Percentiles rank a stretch among this genome's conserved stretches.
These are phyloP conservation scores for Amazona guildingii DNA, from an alignment of 2,113 vertebrate genomes.

Conservation along the genomic window DNA sequence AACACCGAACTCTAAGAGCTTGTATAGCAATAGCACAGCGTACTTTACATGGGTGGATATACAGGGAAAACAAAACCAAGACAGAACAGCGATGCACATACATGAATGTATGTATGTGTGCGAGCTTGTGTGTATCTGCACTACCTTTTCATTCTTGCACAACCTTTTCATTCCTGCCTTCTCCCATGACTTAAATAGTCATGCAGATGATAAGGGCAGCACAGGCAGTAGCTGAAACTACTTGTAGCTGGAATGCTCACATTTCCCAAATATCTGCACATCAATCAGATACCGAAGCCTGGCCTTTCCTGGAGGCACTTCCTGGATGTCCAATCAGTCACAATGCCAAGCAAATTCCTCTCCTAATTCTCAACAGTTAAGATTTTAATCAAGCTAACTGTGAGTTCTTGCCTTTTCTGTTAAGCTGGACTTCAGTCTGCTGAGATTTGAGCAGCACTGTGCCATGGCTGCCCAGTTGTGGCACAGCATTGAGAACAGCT, in stretches of 20 bases:
- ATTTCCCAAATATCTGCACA: neutral
- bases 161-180: neutral
- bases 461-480: neutral
- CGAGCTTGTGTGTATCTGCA: neutral
- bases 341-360: neutral
- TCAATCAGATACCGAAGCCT: neutral
- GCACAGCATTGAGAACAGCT: neutral
- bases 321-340: neutral
- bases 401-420: neutral
- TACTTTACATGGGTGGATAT: neutral
- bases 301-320: neutral
- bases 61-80: neutral
- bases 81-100: neutral
- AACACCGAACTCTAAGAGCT: accelerated
- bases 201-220: accelerated
- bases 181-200: neutral
- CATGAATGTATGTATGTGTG: accelerated
- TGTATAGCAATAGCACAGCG: neutral
- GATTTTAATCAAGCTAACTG: neutral
- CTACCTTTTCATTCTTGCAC: neutral
- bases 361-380: neutral
- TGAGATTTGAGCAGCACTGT: neutral
- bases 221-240: neutral
- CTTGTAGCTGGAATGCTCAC: neutral
- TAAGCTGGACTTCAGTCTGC: neutral